Evolutionary conservation across 2,797 vertebrate genomes (phyloP).

Genomic region (Etheostoma nigrum): DNA sequence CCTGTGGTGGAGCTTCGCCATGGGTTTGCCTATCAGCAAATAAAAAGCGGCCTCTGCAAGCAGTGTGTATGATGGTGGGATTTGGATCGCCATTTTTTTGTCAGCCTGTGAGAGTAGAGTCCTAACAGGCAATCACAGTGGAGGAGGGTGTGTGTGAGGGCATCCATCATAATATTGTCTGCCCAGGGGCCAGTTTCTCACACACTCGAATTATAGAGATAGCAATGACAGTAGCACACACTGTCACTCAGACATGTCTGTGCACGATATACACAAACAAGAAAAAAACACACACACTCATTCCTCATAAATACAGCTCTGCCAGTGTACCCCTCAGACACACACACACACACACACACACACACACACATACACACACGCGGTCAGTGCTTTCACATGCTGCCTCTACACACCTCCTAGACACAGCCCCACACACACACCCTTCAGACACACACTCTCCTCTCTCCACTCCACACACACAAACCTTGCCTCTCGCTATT

Average conservation of each 20-base stretch:
- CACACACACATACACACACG: conserved; percentile 27
- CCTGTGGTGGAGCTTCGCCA: conserved; percentile 64
- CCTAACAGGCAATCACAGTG: conserved; percentile 77
- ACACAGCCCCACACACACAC: conserved; percentile 42
- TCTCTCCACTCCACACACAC: conserved; percentile 4
- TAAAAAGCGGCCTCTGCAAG: conserved; percentile 53
- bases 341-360: conserved; percentile 34
- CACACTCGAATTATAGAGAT: conserved; percentile 78
- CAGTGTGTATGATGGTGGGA: conserved; percentile 59
- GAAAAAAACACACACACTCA: conserved; percentile 45
- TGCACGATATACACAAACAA: conserved; percentile 63
- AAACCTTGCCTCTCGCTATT: conserved; percentile 68
- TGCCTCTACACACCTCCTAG: conserved; percentile 43
- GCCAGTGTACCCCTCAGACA: conserved; percentile 51
- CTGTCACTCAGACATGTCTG: conserved; percentile 74
- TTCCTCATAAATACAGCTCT: conserved; percentile 49
- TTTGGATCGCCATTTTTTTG: conserved; percentile 71
- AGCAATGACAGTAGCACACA: conserved; percentile 76
- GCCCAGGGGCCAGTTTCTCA: conserved; percentile 79
- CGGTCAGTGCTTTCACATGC: conserved; percentile 44
- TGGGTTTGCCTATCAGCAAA: conserved; percentile 68
- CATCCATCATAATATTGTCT: conserved; percentile 82
- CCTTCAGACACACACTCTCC: conserved; percentile 29
- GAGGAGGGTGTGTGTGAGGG: conserved; percentile 75
- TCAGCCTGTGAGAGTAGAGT: conserved; percentile 61